Base-by-base conservation (phyloP, 2,113 vertebrate species). In the Notothenia rossii region DNA sequence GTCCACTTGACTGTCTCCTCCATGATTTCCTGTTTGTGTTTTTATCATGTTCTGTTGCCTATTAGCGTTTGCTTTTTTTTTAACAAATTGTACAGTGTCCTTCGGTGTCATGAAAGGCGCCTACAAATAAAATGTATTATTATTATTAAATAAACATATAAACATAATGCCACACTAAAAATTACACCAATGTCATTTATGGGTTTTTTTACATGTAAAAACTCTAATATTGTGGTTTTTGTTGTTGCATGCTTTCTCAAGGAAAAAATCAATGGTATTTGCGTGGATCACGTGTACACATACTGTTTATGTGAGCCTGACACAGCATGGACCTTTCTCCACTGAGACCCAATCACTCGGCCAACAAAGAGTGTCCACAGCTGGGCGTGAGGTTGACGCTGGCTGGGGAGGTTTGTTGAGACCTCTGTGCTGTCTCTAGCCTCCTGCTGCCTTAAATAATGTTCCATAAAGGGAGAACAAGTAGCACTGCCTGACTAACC, bases 401-500 rank as follows among this genome's bases (percentile, higher is more conserved):
- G 10, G 59, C 70, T 72, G 53, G 55, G 55, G 74, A 79, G 56
- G 83, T 73, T 65, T 63, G 54, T 67, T 74, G 59, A 72, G 74
- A 65, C 63, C 77, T 65, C 65, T 65, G 72, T 75, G 13, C 64
- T 78, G 45, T 50, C 63, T 83, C 72, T 48, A 89, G 62, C 51
- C 63, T 66, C 84, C 79, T 68, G 81, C 81, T 78, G 79, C 56
- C 83, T 77, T 48, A 17, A 62, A 64, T 65, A 84, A 88, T 84
- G 81, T 64, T 50, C 61, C 79, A 63, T 89, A 77, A 84, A 69
- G 71, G 69, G 70, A 84, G 83, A 79, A 81, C 81, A 58, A 77
- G 61, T 65, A 86, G 84, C 73, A 67, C 51, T 51, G 72, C 48
- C 86, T 85, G 81, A 81, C 75, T 78, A 86, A 77, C 86, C 85